Conservation (phyloP, 2,888 invertebrate species). For the Bhutanitis thaidina region DNA sequence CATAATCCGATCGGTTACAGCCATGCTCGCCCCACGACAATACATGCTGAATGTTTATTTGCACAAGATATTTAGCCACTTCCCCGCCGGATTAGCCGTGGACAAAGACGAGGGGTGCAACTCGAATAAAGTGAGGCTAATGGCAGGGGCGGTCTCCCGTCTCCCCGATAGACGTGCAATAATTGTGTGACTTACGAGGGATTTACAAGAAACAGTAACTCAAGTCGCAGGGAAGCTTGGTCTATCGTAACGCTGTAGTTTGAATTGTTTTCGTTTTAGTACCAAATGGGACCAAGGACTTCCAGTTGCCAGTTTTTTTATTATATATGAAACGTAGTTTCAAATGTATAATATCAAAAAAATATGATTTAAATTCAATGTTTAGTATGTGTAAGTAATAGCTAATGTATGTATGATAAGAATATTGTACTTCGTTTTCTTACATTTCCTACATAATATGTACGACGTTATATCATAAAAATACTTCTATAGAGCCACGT, state of each 20-base stretch:
- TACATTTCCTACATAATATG: no score
- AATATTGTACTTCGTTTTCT: no score
- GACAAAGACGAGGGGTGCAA: constrained; percentile 61
- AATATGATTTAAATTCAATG: no score
- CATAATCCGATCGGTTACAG: constrained; percentile 71
- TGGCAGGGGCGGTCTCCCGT: constrained; percentile 62
- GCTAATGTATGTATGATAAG: no score
- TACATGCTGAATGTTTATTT: constrained; percentile 75
- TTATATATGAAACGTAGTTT: not conserved
- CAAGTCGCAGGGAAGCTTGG: constrained; percentile 24
- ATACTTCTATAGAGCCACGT: no score
- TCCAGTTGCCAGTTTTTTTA: constrained; percentile 1
- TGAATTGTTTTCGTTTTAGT: constrained; percentile 11
- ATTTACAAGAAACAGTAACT: constrained; percentile 40
- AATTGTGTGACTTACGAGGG: constrained; percentile 63
- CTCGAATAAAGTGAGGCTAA: constrained; percentile 54
- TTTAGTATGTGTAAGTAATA: no score
- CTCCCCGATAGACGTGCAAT: constrained; percentile 50
- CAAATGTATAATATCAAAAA: not conserved
- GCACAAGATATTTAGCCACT: constrained; percentile 79
- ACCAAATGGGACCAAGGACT: not conserved
- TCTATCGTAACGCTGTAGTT: constrained; percentile 14
- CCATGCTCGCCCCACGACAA: constrained; percentile 63
- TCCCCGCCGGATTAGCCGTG: constrained; percentile 72
- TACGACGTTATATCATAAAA: no score